Conservation (phyloP, 2,888 invertebrate species). For the Leistus spinibarbis region DNA sequence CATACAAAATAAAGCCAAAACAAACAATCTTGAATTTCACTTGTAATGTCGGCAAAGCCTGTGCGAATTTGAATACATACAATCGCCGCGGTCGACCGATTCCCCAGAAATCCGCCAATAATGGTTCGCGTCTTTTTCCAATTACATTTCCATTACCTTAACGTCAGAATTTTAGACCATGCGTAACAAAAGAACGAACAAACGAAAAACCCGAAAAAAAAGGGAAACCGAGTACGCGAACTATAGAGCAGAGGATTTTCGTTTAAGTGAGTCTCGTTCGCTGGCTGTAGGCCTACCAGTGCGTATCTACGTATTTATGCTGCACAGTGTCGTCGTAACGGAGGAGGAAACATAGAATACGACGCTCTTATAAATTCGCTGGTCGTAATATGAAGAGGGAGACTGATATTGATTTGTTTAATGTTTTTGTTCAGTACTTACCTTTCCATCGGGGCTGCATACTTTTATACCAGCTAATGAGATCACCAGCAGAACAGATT, state of each 20-base stretch:
- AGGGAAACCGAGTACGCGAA: conserved; percentile 1
- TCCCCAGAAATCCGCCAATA: background rate
- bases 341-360: background rate
- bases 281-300: background rate
- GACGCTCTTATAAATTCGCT: background rate
- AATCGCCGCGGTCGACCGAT: background rate
- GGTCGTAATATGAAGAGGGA: background rate
- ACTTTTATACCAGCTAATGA: conserved; percentile 81
- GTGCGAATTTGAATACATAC: background rate
- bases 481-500: conserved; percentile 74
- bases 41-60: background rate
- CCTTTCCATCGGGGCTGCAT: conserved; percentile 84
- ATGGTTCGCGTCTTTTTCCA: conserved; percentile 30
- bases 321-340: background rate
- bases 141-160: conserved; percentile 39
- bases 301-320: background rate
- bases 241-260: conserved; percentile 13
- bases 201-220: background rate
- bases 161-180: conserved; percentile 35
- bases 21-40: background rate
- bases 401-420: conserved; percentile 29
- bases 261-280: conserved; percentile 19
- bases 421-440: conserved; percentile 55
- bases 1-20: background rate
- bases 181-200: conserved; percentile 33